Base-by-base conservation (phyloP, 2,113 vertebrate species). In the Rhadina sibilatrix region DNA sequence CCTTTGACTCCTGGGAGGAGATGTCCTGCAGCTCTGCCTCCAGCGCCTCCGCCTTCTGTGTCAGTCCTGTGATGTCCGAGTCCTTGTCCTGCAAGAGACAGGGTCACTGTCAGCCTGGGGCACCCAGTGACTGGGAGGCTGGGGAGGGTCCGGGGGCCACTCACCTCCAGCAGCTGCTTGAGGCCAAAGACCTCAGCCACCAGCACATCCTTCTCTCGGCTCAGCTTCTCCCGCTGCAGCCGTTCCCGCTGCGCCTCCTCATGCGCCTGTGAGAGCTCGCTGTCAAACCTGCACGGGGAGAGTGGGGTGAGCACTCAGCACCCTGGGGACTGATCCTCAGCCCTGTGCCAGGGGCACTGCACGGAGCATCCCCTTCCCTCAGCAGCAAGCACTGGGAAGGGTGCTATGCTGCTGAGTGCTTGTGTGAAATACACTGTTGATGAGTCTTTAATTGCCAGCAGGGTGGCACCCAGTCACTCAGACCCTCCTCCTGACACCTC, bases 1-100 rank as follows among this genome's bases (percentile, higher is more conserved):
- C 99, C 96, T 99, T 99, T 30, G 99, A 98, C 96, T 99, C 99
- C 97, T 99, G 99, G 50, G 98, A 99, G 94, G 99, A 99, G 77
- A 99, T 98, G 95, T 99, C 99, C 96, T 99, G 99, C 94, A 99
- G 98, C 97, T 99, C 99, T 0, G 98, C 98, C 75, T 99, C 99
- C 97, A 99, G 97, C 6, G 98, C 98, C 47, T 99, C 98, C 1
- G 98, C 96, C 96, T 99, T 99, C 96, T 99, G 98, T 5, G 98
- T 98, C 88, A 99, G 96, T 35, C 98, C 98, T 3, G 97, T 93
- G 27, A 99, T 98, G 95, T 99, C 99, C 17, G 98, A 97, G 94
- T 99, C 99, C 90, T 99, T 99, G 91, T 99, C 99, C 99, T 99
- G 97, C 1, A 1, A 53, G 60, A 90, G 65, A 76, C 6, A 52